Percentiles rank a stretch among this genome's conserved stretches.
Conservation (phyloP, 2,113 vertebrate species). For the Notiomystis cincta region DNA sequence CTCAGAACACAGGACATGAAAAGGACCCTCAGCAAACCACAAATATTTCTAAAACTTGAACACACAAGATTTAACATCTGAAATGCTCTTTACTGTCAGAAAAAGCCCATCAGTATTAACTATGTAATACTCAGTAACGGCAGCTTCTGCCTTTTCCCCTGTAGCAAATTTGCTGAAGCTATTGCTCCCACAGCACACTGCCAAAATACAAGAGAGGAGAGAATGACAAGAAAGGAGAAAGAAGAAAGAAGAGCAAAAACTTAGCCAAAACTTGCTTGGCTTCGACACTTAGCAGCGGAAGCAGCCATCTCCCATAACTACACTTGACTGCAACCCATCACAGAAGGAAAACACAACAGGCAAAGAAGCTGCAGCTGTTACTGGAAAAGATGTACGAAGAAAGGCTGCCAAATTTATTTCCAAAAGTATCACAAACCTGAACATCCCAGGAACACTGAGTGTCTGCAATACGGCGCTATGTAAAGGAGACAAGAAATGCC, state of each 20-base stretch:
- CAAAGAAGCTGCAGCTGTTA: slow-evolving; percentile 54
- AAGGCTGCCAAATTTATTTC: slow-evolving; percentile 50
- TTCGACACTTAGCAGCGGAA: background rate
- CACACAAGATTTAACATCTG: background rate
- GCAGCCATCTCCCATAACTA: slow-evolving; percentile 28
- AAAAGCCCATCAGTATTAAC: background rate
- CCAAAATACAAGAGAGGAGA: background rate
- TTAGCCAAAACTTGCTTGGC: slow-evolving; percentile 48
- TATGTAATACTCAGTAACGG: rapidly evolving
- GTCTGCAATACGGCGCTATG: background rate
- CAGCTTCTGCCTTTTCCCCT: background rate
- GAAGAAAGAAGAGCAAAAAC: background rate
- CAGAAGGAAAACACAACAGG: slow-evolving; percentile 63
- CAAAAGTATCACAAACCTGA: slow-evolving; percentile 51
- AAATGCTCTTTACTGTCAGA: background rate
- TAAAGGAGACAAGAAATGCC: slow-evolving; percentile 1
- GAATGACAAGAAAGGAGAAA: background rate
- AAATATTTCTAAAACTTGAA: background rate
- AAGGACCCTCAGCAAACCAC: background rate
- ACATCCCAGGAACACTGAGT: slow-evolving; percentile 7
- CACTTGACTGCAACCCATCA: slow-evolving; percentile 48
- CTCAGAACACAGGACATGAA: background rate
- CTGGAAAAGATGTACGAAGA: slow-evolving; percentile 1
- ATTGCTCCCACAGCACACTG: background rate
- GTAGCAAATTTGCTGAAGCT: background rate